These are phyloP conservation scores for Barnardius zonarius DNA, from an alignment of 2,113 vertebrate genomes.

Conservation along the genomic window DNA sequence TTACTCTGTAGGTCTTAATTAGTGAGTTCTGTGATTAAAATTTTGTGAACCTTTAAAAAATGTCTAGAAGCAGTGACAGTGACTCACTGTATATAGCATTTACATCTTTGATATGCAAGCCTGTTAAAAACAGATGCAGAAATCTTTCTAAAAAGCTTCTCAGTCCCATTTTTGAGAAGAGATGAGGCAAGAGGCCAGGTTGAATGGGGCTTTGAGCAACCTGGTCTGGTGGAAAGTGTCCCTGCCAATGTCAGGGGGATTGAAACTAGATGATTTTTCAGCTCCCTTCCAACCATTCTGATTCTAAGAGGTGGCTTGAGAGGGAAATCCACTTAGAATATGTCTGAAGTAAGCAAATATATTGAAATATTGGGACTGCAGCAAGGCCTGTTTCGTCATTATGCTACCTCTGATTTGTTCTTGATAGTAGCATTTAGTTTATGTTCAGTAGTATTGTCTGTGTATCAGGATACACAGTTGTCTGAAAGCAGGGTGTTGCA, in stretches of 20 bases:
- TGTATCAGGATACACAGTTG: neutral
- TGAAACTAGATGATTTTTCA: neutral
- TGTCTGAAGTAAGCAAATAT: neutral
- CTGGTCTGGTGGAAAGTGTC: neutral
- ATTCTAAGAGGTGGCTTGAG: neutral
- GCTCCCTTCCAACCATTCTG: neutral
- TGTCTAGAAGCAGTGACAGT: neutral
- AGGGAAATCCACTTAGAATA: neutral
- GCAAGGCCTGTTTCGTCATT: neutral
- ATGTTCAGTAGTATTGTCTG: neutral
- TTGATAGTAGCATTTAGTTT: neutral
- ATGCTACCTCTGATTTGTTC: neutral
- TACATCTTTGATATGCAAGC: neutral
- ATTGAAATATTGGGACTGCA: neutral
- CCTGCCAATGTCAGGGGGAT: neutral
- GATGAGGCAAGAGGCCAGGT: neutral
- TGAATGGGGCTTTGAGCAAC: neutral
- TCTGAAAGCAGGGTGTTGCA: neutral
- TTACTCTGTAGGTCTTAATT: conserved; percentile 41
- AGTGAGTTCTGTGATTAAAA: conserved; percentile 21
- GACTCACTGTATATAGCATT: neutral
- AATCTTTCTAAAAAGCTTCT: neutral
- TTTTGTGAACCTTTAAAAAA: conserved; percentile 30
- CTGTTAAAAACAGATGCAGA: neutral
- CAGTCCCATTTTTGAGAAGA: neutral